phyloP scores from a whole-genome alignment of 1,140 invertebrate genomes.

The Eufriesea mexicana region DNA sequence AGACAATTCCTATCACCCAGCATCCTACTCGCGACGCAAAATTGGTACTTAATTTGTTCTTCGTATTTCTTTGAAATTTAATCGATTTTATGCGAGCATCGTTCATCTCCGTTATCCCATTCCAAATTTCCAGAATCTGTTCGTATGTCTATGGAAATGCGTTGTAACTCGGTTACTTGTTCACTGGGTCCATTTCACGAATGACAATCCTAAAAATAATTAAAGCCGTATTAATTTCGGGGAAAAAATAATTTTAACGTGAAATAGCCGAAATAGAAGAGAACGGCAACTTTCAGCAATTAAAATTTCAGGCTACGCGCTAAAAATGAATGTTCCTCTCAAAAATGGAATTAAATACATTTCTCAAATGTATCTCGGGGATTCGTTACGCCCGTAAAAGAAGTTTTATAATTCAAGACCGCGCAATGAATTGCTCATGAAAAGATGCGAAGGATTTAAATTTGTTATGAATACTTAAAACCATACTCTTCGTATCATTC shows the following conservation, averaged over 20 bases:
- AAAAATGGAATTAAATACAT: slow-evolving; percentile 3
- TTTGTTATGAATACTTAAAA: background rate
- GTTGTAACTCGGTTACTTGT: no score
- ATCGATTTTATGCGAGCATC: background rate
- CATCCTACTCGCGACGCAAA: no score
- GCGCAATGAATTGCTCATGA: background rate
- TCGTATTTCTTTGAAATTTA: no score
- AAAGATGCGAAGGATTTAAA: background rate
- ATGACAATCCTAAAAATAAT: background rate
- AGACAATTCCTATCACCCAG: slow-evolving; percentile 48
- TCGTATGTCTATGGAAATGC: no score
- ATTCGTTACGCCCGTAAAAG: background rate
- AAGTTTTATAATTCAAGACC: slow-evolving; percentile 6
- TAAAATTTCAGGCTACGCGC: background rate
- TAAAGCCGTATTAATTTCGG: background rate
- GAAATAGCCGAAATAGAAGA: background rate
- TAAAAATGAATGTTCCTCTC: background rate
- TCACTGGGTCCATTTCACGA: no score
- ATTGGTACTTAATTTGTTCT: no score
- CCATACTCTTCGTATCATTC: background rate
- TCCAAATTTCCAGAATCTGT: background rate
- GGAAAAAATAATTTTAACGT: background rate
- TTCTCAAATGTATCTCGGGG: background rate
- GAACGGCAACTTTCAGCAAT: background rate
- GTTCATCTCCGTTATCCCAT: background rate